Percentiles rank a stretch among this genome's conserved stretches.
Evolutionary conservation across 2,888 invertebrate genomes (phyloP).

Genomic region (Spilosoma lubricipeda): DNA sequence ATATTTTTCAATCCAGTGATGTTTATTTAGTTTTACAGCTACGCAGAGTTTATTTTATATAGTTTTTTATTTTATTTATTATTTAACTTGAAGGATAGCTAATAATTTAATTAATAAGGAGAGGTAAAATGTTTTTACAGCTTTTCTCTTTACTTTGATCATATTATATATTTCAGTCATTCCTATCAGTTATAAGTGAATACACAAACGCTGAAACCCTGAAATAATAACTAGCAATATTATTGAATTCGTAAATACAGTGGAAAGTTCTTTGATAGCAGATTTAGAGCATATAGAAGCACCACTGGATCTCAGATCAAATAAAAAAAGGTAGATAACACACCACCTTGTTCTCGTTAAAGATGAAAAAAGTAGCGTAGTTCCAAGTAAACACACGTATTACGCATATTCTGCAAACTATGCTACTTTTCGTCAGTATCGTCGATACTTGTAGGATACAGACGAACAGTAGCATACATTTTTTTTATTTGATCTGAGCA

Average conservation of each 20-base stretch:
- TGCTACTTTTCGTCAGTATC: too few relatives aligned
- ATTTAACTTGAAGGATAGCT: neutral
- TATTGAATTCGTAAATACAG: neutral
- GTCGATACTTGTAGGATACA: too few relatives aligned
- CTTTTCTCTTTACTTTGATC: neutral
- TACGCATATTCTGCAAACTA: too few relatives aligned
- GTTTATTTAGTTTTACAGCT: neutral
- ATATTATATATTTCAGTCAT: neutral
- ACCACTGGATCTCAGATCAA: too few relatives aligned
- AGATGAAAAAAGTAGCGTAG: too few relatives aligned
- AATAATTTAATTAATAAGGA: neutral
- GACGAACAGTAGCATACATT: too few relatives aligned
- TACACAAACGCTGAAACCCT: too few relatives aligned
- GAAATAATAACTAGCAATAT: too few relatives aligned
- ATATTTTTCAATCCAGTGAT: neutral
- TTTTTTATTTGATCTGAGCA: too few relatives aligned
- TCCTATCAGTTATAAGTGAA: neutral
- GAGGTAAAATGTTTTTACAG: neutral
- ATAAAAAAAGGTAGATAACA: too few relatives aligned
- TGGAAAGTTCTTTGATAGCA: neutral
- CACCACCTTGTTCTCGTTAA: too few relatives aligned
- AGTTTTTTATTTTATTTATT: neutral
- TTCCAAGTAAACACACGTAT: too few relatives aligned
- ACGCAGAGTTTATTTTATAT: neutral
- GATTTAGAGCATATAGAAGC: neutral